Evolutionary conservation across 1,140 invertebrate species (phyloP).

Genomic region (Cryptotermes secundus): DNA sequence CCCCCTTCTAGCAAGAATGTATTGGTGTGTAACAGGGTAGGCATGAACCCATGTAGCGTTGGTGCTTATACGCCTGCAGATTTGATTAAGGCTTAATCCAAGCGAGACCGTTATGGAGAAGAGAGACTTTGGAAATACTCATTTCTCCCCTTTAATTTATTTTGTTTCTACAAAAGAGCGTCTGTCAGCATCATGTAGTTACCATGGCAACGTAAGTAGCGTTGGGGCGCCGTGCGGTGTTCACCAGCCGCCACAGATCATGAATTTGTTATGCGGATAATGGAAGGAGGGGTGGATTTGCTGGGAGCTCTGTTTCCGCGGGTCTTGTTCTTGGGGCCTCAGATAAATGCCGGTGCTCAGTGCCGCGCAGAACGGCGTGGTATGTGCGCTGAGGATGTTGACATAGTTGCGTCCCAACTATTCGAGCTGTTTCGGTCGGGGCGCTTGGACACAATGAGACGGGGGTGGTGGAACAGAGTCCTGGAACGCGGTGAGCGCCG

Average conservation of each 20-base stretch:
- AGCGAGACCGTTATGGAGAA: background rate
- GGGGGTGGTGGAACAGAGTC: too few relatives aligned
- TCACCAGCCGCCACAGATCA: background rate
- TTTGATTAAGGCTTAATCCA: background rate
- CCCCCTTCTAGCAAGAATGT: background rate
- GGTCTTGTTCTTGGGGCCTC: background rate
- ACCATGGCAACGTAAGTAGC: background rate
- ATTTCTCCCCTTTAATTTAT: background rate
- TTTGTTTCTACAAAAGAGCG: constrained; percentile 1
- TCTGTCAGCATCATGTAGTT: background rate
- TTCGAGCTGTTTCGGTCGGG: too few relatives aligned
- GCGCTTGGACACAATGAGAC: too few relatives aligned
- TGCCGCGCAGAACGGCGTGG: too few relatives aligned
- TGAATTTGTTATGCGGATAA: background rate
- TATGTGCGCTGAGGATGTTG: too few relatives aligned
- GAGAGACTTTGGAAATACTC: background rate
- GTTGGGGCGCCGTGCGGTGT: background rate
- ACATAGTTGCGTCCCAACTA: too few relatives aligned
- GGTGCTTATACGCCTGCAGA: background rate
- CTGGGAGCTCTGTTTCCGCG: background rate
- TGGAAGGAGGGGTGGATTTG: background rate
- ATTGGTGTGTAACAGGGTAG: background rate
- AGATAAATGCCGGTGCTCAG: too few relatives aligned
- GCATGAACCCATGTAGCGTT: background rate
- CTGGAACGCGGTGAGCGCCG: too few relatives aligned